Conservation (phyloP, 2,797 vertebrate species). For the Mus caroli region DNA sequence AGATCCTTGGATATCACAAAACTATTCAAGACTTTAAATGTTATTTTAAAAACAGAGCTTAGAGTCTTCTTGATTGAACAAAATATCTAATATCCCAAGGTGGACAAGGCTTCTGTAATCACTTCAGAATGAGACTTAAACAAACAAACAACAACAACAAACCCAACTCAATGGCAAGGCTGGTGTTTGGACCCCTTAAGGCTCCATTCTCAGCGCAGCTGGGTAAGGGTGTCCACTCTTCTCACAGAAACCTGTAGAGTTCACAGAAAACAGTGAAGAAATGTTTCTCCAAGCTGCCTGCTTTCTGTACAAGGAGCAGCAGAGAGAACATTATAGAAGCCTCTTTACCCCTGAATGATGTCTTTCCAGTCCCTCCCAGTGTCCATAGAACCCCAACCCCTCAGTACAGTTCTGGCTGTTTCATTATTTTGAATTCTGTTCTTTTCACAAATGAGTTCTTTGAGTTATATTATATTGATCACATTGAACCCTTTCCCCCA, state of each 20-base stretch:
- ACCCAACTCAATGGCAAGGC: background rate
- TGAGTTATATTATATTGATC: background rate
- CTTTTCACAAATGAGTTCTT: background rate
- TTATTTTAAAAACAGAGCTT: background rate
- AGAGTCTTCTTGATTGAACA: background rate
- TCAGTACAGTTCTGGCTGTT: background rate
- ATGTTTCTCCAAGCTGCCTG: constrained; percentile 20
- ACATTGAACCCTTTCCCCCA: no score
- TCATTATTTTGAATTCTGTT: background rate
- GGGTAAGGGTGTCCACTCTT: constrained; percentile 19
- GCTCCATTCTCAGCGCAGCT: constrained; percentile 15
- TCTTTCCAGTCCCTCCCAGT: background rate
- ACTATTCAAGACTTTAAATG: background rate
- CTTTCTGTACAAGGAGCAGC: background rate
- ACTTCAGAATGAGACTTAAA: background rate
- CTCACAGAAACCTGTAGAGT: background rate
- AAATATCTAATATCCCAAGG: background rate
- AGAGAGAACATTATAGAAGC: background rate
- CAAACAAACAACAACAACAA: background rate
- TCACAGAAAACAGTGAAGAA: background rate
- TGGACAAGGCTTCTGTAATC: background rate
- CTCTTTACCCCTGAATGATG: background rate
- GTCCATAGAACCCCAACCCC: background rate
- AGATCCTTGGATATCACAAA: background rate
- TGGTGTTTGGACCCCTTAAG: background rate